Evolutionary conservation across 2,797 vertebrate genomes (phyloP), one percentile per base, ranked within the genome.

Genomic region (Diplodus puntazzo): DNA sequence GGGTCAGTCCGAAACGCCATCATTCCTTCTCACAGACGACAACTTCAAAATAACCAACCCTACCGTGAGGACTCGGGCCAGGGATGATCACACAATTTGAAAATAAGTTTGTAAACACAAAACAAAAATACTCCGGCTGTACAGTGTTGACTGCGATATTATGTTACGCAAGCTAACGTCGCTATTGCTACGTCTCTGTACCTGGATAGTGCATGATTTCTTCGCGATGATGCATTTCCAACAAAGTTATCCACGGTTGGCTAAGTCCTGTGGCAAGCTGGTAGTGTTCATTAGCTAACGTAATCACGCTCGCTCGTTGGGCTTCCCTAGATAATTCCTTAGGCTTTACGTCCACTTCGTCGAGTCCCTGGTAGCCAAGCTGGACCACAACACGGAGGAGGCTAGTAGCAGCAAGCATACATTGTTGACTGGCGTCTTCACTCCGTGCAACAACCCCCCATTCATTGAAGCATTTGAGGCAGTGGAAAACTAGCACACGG

Each of bases 1-100:
- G 82, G 75, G 88, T 91, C 84, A 83, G 79, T 87, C 82, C 84
- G 60, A 80, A 76, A 68, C 75, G 74, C 71, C 81, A 88, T 87
- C 82, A 85, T 81, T 72, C 21, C 80, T 79, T 23, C 54, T 66
- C 70, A 25, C 42, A 55, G 43, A 64, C 46, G 49, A 71, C 9
- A 75, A 70, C 82, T 75, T 73, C 43, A 61, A 14, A 57, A 61
- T 42, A 59, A 64, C 20, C 43, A 27, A 30, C 27, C 17, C 49
- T 7, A 52, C 20, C 0, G 11, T 3, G 27, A 48, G 74, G 50
- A 46, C 23, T 57, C 53, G 3, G 18, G 9, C 42, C 42, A 42
- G 18, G 43, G 9, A 12, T 30, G 7, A 70, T 16, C 21, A 3
- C 27, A 12, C 0, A 34, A 48, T n/a, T 11, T 27, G 6, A 53